Conservation (phyloP, 2,888 invertebrate species). For the Cremastinae sp. region DNA sequence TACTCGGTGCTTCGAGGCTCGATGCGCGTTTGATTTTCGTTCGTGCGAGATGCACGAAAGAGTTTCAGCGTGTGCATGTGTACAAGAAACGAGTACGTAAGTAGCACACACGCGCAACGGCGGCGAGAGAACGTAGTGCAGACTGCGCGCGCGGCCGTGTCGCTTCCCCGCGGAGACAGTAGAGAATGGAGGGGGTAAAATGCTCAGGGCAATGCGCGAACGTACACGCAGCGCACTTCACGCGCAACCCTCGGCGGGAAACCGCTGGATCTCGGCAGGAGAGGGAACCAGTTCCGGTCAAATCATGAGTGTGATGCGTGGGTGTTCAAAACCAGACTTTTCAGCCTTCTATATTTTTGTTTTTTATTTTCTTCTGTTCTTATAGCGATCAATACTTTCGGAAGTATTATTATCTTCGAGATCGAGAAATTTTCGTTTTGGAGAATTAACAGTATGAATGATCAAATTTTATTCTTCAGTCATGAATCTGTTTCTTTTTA, state of each 20-base stretch:
- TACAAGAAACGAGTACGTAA: conserved; percentile 22
- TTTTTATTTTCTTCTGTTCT: conserved; percentile 8
- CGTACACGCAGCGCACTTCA: conserved; percentile 21
- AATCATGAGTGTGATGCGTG: conserved; percentile 57
- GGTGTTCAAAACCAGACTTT: conserved; percentile 42
- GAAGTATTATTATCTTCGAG: too few relatives aligned
- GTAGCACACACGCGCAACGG: conserved; percentile 26
- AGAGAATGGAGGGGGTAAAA: background rate
- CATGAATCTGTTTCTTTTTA: background rate
- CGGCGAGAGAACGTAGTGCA: conserved; percentile 17
- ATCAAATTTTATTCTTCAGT: too few relatives aligned
- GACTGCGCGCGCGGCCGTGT: conserved; percentile 23
- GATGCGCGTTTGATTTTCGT: conserved; percentile 36
- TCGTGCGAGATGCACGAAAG: conserved; percentile 28
- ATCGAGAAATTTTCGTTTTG: too few relatives aligned
- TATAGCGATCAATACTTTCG: background rate
- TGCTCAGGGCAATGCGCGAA: conserved; percentile 6
- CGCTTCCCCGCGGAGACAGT: background rate
- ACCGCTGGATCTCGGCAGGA: conserved; percentile 23
- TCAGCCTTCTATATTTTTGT: conserved; percentile 18
- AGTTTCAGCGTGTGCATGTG: background rate
- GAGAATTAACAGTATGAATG: too few relatives aligned
- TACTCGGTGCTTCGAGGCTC: conserved; percentile 6
- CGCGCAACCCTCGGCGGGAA: conserved; percentile 45
- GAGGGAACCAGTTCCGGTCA: conserved; percentile 56